Percentiles rank a stretch among this genome's conserved stretches.
Conservation (phyloP, 2,888 invertebrate species). For the Nezara viridula region DNA sequence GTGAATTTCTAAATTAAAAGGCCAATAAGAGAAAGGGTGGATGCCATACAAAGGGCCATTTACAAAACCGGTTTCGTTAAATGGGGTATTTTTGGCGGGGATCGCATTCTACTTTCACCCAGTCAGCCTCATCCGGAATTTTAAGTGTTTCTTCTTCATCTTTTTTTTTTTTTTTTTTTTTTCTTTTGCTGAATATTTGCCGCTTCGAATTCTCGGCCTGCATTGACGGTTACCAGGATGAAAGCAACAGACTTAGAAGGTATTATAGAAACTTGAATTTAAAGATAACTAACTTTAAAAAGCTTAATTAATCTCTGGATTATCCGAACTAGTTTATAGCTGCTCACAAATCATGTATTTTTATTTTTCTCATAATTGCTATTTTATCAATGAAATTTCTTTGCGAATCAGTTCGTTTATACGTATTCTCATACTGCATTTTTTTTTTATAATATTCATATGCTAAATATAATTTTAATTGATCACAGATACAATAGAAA, state of each 20-base stretch:
- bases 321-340: too few relatives aligned
- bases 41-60: constrained; percentile 29
- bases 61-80: constrained; percentile 27
- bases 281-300: not conserved
- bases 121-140: constrained; percentile 14
- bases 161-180: not conserved
- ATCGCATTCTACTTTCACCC: constrained; percentile 6
- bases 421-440: too few relatives aligned
- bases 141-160: not conserved
- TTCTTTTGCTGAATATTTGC: not conserved
- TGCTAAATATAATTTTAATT: too few relatives aligned
- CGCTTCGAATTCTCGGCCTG: not conserved
- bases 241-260: not conserved
- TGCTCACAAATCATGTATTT: too few relatives aligned
- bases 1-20: constrained; percentile 46
- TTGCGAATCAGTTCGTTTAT: too few relatives aligned
- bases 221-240: not conserved
- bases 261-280: too few relatives aligned
- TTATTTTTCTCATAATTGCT: too few relatives aligned
- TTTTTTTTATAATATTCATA: too few relatives aligned
- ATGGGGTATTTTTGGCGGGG: constrained; percentile 48
- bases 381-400: too few relatives aligned
- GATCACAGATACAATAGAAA: too few relatives aligned
- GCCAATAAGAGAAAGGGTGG: constrained; percentile 45
- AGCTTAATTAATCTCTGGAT: too few relatives aligned